These are phyloP conservation scores for Petaurus breviceps DNA, from an alignment of 2,113 vertebrate species.

Conservation along the genomic window DNA sequence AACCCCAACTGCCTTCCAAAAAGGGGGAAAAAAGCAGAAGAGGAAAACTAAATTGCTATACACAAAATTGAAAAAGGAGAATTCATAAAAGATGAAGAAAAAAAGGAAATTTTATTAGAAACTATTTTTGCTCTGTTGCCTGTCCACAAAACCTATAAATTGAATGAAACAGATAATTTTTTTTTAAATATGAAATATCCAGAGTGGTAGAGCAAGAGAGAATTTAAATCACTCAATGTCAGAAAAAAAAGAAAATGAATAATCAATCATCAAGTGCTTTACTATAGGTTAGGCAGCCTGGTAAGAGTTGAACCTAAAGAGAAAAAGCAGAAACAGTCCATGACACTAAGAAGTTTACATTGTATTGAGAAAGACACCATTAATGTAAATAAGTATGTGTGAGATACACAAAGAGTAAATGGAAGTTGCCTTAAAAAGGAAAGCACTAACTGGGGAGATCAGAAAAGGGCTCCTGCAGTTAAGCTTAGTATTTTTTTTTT, in stretches of 20 bases:
- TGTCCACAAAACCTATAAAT: neutral
- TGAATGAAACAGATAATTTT: neutral
- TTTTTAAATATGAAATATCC: neutral
- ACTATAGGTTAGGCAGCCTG: neutral
- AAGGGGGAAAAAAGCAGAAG: neutral
- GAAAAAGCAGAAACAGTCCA: neutral
- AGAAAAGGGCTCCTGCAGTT: neutral
- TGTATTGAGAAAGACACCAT: neutral
- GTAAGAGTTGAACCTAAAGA: neutral
- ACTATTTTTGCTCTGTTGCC: neutral
- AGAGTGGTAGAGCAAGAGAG: neutral
- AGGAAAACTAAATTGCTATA: neutral
- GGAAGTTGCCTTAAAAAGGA: neutral
- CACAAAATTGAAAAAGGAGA: neutral
- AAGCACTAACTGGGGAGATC: neutral
- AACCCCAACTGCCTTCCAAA: too few species aligned
- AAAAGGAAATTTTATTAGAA: neutral
- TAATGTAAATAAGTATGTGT: neutral
- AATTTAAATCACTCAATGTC: neutral
- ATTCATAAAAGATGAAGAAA: neutral
- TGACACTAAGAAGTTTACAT: neutral
- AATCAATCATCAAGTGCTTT: neutral
- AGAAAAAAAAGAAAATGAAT: neutral
- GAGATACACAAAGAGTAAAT: neutral
- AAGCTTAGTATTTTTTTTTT: neutral